Evolutionary conservation across 2,113 vertebrate species (phyloP).

Genomic region (Danio rerio): DNA sequence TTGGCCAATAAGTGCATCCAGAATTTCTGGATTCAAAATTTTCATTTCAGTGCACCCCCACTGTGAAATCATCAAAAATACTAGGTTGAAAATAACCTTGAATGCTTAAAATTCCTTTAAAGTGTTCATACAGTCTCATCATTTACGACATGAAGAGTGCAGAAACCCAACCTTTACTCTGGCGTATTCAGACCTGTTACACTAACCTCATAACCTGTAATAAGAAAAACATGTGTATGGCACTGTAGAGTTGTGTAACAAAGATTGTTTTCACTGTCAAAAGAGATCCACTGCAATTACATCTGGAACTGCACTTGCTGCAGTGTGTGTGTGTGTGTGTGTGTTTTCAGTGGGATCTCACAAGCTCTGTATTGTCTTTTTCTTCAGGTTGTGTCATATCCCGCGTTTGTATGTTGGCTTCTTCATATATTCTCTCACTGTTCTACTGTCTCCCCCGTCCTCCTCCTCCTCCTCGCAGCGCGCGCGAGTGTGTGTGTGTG

Average conservation of each 20-base stretch:
- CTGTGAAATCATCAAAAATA: too few relatives aligned
- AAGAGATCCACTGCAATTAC: constrained; percentile 15
- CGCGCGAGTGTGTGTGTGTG: constrained; percentile 40
- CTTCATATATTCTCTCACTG: constrained; percentile 77
- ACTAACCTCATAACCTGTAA: constrained; percentile 5
- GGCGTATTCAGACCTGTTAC: constrained; percentile 12
- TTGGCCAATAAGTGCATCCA: too few relatives aligned
- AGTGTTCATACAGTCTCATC: too few relatives aligned
- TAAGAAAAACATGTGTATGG: constrained; percentile 18
- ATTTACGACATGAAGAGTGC: neutral
- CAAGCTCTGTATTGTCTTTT: constrained; percentile 80
- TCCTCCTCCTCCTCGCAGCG: constrained; percentile 64
- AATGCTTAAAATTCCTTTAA: too few relatives aligned
- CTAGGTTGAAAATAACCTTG: too few relatives aligned
- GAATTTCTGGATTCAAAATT: too few relatives aligned
- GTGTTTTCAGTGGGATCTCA: constrained; percentile 74
- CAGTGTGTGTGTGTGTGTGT: constrained; percentile 45
- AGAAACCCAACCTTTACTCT: constrained; percentile 15
- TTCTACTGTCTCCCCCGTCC: constrained; percentile 74
- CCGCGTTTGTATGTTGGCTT: constrained; percentile 85
- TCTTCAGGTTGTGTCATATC: constrained; percentile 85
- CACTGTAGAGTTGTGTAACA: constrained; percentile 40
- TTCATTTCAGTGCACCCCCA: too few relatives aligned
- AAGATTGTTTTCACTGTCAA: constrained; percentile 9
- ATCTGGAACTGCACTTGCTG: constrained; percentile 28